Percentiles rank a stretch among this genome's conserved stretches.
phyloP scores from a whole-genome alignment of 2,888 invertebrate genomes.

The Subacronicta megacephala region DNA sequence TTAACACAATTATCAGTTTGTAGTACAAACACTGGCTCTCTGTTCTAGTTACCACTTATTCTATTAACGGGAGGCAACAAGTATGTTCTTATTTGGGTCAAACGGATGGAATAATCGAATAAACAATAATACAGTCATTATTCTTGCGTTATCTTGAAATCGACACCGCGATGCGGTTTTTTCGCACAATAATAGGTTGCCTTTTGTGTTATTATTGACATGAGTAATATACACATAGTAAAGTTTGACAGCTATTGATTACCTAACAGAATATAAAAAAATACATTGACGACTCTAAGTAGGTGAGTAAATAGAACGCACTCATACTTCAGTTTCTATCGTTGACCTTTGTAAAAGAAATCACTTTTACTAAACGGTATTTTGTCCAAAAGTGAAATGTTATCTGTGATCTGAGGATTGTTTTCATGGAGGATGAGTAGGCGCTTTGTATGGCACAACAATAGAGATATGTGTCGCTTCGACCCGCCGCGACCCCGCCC shows the following conservation, averaged over 20 bases:
- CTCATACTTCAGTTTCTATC: conserved; percentile 58
- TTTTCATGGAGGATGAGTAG: conserved; percentile 81
- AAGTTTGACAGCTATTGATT: conserved; percentile 56
- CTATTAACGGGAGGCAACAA: conserved; percentile 39
- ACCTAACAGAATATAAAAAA: conserved; percentile 44
- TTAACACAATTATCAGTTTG: conserved; percentile 66
- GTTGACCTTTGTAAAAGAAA: conserved; percentile 69
- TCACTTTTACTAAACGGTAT: conserved; percentile 74
- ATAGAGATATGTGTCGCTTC: conserved; percentile 45
- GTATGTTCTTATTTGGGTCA: conserved; percentile 52
- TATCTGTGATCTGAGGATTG: conserved; percentile 71
- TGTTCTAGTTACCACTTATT: conserved; percentile 60
- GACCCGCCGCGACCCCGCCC: conserved; percentile 38
- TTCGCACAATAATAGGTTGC: conserved; percentile 27
- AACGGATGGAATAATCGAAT: conserved; percentile 28
- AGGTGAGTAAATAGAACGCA: conserved; percentile 55
- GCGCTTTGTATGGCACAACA: conserved; percentile 59
- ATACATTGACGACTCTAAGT: conserved; percentile 37
- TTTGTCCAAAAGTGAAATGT: conserved; percentile 75
- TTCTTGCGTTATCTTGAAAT: conserved; percentile 39
- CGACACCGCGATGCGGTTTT: conserved; percentile 30
- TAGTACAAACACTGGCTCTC: conserved; percentile 48
- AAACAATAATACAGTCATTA: conserved; percentile 31
- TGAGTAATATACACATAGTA: conserved; percentile 43
- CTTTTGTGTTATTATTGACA: conserved; percentile 44